Evolutionary conservation across 2,888 invertebrate genomes (phyloP).

Genomic region (Thysanoteuthis rhombus): DNA sequence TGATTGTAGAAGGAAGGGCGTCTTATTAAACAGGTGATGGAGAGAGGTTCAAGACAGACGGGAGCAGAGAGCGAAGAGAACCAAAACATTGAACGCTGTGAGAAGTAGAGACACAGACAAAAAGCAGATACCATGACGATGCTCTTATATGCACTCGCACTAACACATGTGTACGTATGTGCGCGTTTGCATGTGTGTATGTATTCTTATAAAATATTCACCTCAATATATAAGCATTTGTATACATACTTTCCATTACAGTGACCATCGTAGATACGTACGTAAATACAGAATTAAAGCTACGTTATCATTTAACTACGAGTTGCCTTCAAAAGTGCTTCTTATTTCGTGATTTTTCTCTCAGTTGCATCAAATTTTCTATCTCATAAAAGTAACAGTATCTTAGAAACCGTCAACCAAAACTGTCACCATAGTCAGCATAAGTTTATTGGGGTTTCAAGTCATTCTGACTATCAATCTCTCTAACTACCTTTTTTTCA

Average conservation of each 20-base stretch:
- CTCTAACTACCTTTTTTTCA: too few relatives aligned
- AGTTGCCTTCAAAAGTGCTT: too few relatives aligned
- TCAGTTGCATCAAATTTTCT: too few relatives aligned
- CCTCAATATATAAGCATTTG: too few relatives aligned
- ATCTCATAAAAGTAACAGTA: too few relatives aligned
- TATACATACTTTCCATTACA: background rate
- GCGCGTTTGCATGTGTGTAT: too few relatives aligned
- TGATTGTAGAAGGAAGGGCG: background rate
- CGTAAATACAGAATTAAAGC: background rate
- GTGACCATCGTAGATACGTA: background rate
- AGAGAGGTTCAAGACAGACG: background rate
- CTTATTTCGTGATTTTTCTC: too few relatives aligned
- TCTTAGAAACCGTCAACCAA: too few relatives aligned
- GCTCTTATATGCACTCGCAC: background rate
- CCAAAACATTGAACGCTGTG: background rate
- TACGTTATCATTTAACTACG: too few relatives aligned
- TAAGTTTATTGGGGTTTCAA: too few relatives aligned
- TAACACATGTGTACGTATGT: background rate
- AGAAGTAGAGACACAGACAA: background rate
- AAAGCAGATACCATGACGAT: background rate
- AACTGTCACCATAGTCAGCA: too few relatives aligned
- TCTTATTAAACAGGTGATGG: background rate
- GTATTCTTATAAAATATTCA: background rate
- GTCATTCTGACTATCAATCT: too few relatives aligned
- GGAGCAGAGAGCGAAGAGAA: background rate